phyloP scores from a whole-genome alignment of 2,888 invertebrate species.

The Tipula lateralis region DNA sequence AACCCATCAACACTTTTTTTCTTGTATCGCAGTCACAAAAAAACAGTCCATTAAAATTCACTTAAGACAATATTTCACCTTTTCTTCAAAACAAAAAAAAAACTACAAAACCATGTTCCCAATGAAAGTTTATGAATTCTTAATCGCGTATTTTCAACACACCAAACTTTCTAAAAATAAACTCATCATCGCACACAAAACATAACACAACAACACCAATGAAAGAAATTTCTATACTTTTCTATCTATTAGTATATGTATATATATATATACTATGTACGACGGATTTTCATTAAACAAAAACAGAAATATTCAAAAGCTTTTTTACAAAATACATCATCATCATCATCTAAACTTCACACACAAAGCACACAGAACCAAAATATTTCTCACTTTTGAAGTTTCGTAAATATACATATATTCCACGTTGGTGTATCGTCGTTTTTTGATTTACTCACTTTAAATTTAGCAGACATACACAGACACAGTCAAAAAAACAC shows the following conservation, averaged over 20 bases:
- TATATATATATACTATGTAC: no score
- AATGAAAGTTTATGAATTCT: constrained; percentile 11
- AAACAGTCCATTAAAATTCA: background rate
- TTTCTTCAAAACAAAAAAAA: background rate
- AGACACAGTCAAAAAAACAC: background rate
- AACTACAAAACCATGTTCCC: background rate
- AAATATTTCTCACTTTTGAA: background rate
- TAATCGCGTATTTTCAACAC: constrained; percentile 19
- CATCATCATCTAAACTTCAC: background rate
- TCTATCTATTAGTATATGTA: background rate
- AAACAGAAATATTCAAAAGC: background rate
- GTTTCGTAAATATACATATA: background rate
- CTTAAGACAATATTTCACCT: background rate
- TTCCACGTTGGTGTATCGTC: background rate
- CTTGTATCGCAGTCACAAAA: background rate
- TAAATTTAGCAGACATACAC: background rate
- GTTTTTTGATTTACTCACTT: background rate
- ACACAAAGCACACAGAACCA: background rate
- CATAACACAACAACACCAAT: background rate
- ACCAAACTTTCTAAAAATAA: background rate
- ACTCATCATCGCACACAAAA: background rate
- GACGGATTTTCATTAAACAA: background rate
- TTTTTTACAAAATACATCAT: background rate
- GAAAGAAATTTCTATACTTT: background rate
- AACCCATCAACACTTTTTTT: background rate